Evolutionary conservation across 23 tunicate genomes (phyloP).

Genomic region (Styela plicata): DNA sequence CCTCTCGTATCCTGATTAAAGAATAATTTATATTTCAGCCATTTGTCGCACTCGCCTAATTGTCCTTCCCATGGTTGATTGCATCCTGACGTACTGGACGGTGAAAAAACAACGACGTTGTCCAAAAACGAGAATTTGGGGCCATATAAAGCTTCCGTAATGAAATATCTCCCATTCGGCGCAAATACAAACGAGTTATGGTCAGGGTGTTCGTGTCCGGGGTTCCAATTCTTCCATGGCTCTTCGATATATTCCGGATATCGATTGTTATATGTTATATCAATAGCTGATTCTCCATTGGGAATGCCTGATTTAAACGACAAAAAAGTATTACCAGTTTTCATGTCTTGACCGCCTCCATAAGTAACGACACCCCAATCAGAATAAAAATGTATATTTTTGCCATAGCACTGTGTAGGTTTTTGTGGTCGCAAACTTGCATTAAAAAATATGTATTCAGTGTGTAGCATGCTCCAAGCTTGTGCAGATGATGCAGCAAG

Average conservation of each 20-base stretch:
- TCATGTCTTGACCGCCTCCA: conserved; percentile 64
- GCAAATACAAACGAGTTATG: conserved; percentile 88
- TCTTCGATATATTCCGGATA: conserved; percentile 35
- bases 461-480: conserved; percentile 63
- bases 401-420: conserved; percentile 28
- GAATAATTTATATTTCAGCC: conserved; percentile 45
- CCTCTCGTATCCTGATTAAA: conserved; percentile 42
- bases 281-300: conserved; percentile 72
- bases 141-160: conserved; percentile 79
- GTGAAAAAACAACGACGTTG: conserved; percentile 59
- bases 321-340: conserved; percentile 75
- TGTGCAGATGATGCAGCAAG: conserved; percentile 68
- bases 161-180: conserved; percentile 81
- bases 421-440: conserved; percentile 29
- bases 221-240: conserved; percentile 62
- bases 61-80: conserved; percentile 86
- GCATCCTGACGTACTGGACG: conserved; percentile 33
- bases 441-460: conserved; percentile 82
- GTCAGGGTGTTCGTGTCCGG: conserved; percentile 94
- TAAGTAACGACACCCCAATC: conserved; percentile 99
- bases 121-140: conserved; percentile 53
- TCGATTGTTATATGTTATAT: conserved; percentile 41
- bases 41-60: conserved; percentile 71
- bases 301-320: conserved; percentile 75
- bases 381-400: conserved; percentile 49